These are phyloP conservation scores for Patiria miniata DNA, from an alignment of 35 echinoderm and acorn worm species.

Conservation along the genomic window DNA sequence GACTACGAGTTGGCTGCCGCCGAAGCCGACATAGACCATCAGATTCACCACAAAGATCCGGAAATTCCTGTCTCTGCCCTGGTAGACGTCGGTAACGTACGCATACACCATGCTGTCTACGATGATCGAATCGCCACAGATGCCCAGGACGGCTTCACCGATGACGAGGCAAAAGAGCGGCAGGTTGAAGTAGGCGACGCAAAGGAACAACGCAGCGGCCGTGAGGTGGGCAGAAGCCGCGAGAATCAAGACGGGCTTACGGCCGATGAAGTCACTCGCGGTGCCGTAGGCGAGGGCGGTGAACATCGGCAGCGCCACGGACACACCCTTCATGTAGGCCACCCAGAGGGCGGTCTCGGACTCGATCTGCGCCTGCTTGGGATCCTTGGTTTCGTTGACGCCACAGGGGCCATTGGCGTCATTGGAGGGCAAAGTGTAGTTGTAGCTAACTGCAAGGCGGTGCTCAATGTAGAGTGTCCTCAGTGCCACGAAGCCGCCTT, in stretches of 20 bases:
- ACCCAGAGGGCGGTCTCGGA: conserved; percentile 60
- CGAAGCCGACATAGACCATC: conserved; percentile 36
- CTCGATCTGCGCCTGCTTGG: conserved; percentile 38
- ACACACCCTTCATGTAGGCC: conserved; percentile 57
- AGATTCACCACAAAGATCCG: conserved; percentile 1
- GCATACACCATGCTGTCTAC: neutral
- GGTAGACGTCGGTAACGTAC: conserved; percentile 19
- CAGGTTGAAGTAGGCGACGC: conserved; percentile 22
- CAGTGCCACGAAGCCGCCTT: conserved; percentile 25
- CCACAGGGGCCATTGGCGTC: neutral
- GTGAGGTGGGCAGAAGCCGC: conserved; percentile 14
- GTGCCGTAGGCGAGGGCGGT: conserved; percentile 8
- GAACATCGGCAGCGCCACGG: conserved; percentile 39
- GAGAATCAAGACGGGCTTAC: conserved; percentile 41
- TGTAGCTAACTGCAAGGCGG: conserved; percentile 25
- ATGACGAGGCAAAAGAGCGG: conserved; percentile 10
- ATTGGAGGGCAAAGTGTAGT: conserved; percentile 18
- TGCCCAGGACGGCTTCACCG: conserved; percentile 38
- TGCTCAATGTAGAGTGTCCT: conserved; percentile 46
- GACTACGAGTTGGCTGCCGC: conserved; percentile 20
- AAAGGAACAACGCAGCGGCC: conserved; percentile 26
- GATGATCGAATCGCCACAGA: conserved; percentile 40
- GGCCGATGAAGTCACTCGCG: conserved; percentile 31
- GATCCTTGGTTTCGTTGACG: conserved; percentile 11
- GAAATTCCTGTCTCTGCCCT: conserved; percentile 3